phyloP scores from a whole-genome alignment of 2,888 invertebrate genomes.

The Acrobasis consociella region DNA sequence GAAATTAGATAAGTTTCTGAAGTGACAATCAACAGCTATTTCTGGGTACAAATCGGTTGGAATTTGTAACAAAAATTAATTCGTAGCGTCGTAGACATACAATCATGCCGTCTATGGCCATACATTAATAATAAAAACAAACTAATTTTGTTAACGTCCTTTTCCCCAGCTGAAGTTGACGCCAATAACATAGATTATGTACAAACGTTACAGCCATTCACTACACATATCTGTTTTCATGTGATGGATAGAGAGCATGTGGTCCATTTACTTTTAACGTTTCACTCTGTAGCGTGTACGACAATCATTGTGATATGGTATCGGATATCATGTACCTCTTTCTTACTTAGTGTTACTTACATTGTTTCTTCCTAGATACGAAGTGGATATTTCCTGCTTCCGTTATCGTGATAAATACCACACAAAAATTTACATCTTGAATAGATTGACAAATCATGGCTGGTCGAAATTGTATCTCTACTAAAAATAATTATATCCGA shows the following conservation, averaged over 20 bases:
- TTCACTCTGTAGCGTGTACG: constrained; percentile 36
- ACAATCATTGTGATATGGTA: constrained; percentile 56
- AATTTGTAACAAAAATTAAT: too few relatives aligned
- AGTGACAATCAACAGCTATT: too few relatives aligned
- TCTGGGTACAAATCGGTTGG: too few relatives aligned
- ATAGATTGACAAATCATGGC: too few relatives aligned
- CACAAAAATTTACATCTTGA: too few relatives aligned
- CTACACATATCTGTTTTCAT: constrained; percentile 21
- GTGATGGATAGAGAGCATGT: constrained; percentile 27
- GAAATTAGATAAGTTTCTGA: background rate
- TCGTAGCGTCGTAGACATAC: too few relatives aligned
- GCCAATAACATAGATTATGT: background rate
- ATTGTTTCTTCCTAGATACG: constrained; percentile 65
- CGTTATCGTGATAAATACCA: constrained; percentile 53
- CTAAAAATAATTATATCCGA: too few relatives aligned
- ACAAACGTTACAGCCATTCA: background rate
- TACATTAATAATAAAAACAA: background rate
- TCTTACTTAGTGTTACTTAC: constrained; percentile 54
- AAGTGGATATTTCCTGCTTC: constrained; percentile 46
- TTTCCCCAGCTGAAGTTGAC: background rate
- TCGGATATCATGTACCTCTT: constrained; percentile 62
- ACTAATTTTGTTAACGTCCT: background rate
- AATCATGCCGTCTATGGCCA: too few relatives aligned
- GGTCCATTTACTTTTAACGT: constrained; percentile 35
- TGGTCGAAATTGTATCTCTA: too few relatives aligned